Base-by-base conservation (phyloP, 2,797 vertebrate genomes). In the Eospalax fontanierii region DNA sequence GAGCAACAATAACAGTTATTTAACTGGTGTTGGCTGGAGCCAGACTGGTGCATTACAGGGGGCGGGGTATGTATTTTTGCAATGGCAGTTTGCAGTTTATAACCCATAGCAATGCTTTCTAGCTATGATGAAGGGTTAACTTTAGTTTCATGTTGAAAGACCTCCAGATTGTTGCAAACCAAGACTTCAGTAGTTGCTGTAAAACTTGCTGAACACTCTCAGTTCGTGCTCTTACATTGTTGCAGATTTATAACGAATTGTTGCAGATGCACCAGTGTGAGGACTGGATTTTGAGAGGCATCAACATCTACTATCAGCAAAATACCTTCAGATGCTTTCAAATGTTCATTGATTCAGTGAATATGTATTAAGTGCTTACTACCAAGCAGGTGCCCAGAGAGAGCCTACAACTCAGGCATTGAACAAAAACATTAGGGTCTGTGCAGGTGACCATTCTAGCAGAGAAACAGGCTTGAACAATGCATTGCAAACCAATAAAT, bases 21-120 rank as follows among this genome's bases (percentile, higher is more conserved):
- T 95, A 78, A 16, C 38, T 40, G 15, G 38, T 95, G 65, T 78
- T 90, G 66, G 3, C 73, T 50, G 79, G 79, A 84, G 79, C 68
- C 94, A 68, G 66, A 61, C 50, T 73, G n/a, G 46, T 43, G 24
- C 30, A 46, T 46, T 12, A 78, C 43, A 43, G 63, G 75, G 0
- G 21, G 46, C 0, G 2, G 54, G 12, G 50, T 65, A 78, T 50
- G 19, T 9, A 63, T 70, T 87, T 40, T 43, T 14, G 30, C 38
- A 71, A 30, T 30, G 38, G 74, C 6, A 38, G 78, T 54, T 66
- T 63, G 43, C 14, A 35, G 4, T 46, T 6, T 87, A 22, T 81
- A 33, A 87, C 54, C 38, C 50, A 46, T 22, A 50, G 70, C 61
- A 35, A 18, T 4, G 33, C 19, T 84, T 84, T 74, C 66, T 35